Evolutionary conservation across 2,797 vertebrate genomes (phyloP).

Genomic region (Poeciliopsis turneri): DNA sequence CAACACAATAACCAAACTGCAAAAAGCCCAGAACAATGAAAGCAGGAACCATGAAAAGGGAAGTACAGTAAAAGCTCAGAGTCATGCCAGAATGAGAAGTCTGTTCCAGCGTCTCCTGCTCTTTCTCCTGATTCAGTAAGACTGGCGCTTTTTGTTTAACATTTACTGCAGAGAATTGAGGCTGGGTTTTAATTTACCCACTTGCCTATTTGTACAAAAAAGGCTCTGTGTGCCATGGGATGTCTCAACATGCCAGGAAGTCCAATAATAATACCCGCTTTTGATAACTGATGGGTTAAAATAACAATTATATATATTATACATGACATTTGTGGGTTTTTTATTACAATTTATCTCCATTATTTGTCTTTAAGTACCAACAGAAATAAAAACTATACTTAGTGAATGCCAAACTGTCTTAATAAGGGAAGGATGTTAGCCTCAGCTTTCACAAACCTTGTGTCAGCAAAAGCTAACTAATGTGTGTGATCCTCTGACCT

Average conservation of each 20-base stretch:
- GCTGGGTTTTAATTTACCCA: neutral
- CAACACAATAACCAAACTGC: neutral
- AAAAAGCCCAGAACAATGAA: neutral
- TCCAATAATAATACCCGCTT: neutral
- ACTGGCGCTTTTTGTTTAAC: slow-evolving; percentile 14
- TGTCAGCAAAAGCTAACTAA: neutral
- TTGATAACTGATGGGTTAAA: neutral
- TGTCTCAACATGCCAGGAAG: neutral
- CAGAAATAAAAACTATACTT: neutral
- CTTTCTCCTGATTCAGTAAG: slow-evolving; percentile 27
- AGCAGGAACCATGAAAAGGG: slow-evolving; percentile 61
- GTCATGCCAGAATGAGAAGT: slow-evolving; percentile 69
- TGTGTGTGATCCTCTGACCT: slow-evolving; percentile 73
- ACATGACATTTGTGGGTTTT: neutral
- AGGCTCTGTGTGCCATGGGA: neutral
- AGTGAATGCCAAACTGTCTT: neutral
- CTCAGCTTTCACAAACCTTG: no score
- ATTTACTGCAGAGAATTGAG: neutral
- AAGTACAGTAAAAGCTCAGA: slow-evolving; percentile 64
- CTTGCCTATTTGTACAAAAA: neutral
- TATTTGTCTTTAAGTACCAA: neutral
- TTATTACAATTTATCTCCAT: neutral
- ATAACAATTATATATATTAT: neutral
- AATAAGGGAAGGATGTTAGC: neutral
- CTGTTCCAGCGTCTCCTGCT: slow-evolving; percentile 32